Base-by-base conservation (phyloP, 2,113 vertebrate species). In the Salvator merianae region DNA sequence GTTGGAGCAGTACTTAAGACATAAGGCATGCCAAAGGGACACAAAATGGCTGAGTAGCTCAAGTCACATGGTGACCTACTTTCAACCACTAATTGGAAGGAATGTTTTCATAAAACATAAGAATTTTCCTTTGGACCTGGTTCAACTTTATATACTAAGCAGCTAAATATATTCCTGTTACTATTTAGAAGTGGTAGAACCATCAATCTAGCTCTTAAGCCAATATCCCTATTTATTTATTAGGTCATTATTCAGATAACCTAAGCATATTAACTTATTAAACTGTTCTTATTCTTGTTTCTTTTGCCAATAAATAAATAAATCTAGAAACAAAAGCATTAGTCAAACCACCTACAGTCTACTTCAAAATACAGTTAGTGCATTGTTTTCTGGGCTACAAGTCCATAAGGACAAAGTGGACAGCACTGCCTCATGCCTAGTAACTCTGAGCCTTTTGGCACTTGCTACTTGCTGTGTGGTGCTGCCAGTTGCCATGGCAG, bases 111-210 rank as follows among this genome's bases (percentile, higher is more conserved):
- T 79, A 63, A 66, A 88, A 65, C 79, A 74, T 38, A 72, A 81
- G 91, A 38, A 83, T 87, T 83, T 2, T 77, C 40, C 43, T 71
- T 50, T 68, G 82, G 68, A 47, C 84, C 80, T 79, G 79, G 77
- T 84, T 84, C 79, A 88, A 84, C 70, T 78, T 78, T 50, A 93
- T 86, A 91, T 87, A 74, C 77, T 84, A 83, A 88, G 83, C 77
- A 90, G 75, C 50, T 87, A 90, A 90, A 91, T 88, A 90, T 85
- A 88, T 90, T 90, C 76, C 87, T 80, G 28, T 78, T 62, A 18
- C 50, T 84, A 28, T 88, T 88, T 89, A 86, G 86, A 92, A 91
- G 75, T 16, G 59, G 5, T 86, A n/a, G 0, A 0, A 79, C 88
- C 85, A 69, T 83, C 81, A 90, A 65, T 12, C 87, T 77, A 59